Evolutionary conservation across 2,888 invertebrate species (phyloP).

Genomic region (Parthenolecanium corni): DNA sequence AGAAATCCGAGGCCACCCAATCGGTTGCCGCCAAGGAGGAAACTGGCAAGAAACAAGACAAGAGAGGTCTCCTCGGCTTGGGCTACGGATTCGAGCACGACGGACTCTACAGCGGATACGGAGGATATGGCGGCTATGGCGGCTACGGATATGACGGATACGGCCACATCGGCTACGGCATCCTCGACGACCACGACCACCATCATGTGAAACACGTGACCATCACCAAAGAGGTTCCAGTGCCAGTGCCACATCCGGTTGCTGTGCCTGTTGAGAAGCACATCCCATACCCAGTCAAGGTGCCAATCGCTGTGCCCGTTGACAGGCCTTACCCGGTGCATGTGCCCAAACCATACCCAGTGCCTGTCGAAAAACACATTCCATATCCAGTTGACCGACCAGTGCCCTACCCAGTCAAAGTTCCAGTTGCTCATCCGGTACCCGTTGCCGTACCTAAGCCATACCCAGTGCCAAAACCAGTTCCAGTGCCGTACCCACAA

Average conservation of each 20-base stretch:
- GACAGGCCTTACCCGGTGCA: conserved; percentile 34
- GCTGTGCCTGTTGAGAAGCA: conserved; percentile 55
- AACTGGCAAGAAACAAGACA: conserved; percentile 30
- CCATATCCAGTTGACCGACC: conserved; percentile 35
- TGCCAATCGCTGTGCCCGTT: conserved; percentile 32
- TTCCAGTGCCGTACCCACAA: conserved; percentile 55
- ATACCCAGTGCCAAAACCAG: conserved; percentile 48
- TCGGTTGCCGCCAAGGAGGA: conserved; percentile 9
- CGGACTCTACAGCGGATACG: conserved; percentile 42
- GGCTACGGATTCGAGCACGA: conserved; percentile 39
- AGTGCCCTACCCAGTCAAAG: conserved; percentile 35
- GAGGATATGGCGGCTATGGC: conserved; percentile 40
- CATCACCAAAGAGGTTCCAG: conserved; percentile 32
- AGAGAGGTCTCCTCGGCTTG: conserved; percentile 38
- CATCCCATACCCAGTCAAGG: conserved; percentile 40
- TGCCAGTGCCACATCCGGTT: conserved; percentile 33
- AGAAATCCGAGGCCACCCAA: conserved; percentile 17
- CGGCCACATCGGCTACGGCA: conserved; percentile 31
- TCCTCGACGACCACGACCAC: conserved; percentile 29
- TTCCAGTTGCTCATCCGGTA: conserved; percentile 35
- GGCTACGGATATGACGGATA: conserved; percentile 31
- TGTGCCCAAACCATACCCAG: conserved; percentile 33
- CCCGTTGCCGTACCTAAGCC: conserved; percentile 31
- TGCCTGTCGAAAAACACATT: conserved; percentile 33
- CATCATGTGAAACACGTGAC: conserved; percentile 31